Conservation (phyloP, 1,140 invertebrate species). For the Drosophila miranda region DNA sequence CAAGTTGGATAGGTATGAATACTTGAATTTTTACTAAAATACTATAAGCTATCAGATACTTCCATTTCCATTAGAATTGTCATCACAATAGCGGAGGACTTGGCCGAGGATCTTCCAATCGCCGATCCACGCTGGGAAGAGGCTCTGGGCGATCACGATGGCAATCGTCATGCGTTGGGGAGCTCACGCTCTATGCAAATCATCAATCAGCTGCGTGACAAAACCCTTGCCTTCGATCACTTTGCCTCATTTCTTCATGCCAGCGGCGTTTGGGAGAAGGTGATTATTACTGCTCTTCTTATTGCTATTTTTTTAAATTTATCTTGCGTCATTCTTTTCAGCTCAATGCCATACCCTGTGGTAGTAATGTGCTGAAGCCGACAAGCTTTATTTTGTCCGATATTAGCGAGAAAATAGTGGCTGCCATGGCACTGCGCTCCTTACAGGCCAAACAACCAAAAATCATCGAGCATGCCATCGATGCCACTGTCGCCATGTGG, state of each 20-base stretch:
- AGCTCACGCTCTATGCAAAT: conserved; percentile 90
- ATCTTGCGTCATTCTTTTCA: conserved; percentile 13
- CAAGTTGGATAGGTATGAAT: conserved; percentile 61
- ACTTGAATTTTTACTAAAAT: conserved; percentile 84
- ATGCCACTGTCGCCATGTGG: conserved; percentile 84
- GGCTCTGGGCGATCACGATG: conserved; percentile 46
- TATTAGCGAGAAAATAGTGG: conserved; percentile 90
- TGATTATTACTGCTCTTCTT: conserved; percentile 61
- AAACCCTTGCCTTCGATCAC: conserved; percentile 90
- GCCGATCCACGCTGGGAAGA: conserved; percentile 93
- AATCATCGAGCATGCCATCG: conserved; percentile 83
- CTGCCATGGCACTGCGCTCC: conserved; percentile 84
- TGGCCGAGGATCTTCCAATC: conserved; percentile 94
- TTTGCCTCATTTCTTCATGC: conserved; percentile 91
- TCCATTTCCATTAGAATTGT: conserved; percentile 83
- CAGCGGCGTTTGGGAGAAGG: conserved; percentile 88
- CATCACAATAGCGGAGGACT: conserved; percentile 88
- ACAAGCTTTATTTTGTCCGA: conserved; percentile 88
- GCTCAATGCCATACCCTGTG: conserved; percentile 84
- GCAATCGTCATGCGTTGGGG: conserved; percentile 82
- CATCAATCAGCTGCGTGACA: conserved; percentile 91
- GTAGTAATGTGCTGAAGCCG: conserved; percentile 83
- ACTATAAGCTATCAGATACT: conserved; percentile 73
- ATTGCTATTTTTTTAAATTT: not conserved
- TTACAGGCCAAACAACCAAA: conserved; percentile 63